Evolutionary conservation across 2,797 vertebrate species (phyloP), one percentile per base, ranked within the genome.

Genomic region (Benthosema pterotum): DNA sequence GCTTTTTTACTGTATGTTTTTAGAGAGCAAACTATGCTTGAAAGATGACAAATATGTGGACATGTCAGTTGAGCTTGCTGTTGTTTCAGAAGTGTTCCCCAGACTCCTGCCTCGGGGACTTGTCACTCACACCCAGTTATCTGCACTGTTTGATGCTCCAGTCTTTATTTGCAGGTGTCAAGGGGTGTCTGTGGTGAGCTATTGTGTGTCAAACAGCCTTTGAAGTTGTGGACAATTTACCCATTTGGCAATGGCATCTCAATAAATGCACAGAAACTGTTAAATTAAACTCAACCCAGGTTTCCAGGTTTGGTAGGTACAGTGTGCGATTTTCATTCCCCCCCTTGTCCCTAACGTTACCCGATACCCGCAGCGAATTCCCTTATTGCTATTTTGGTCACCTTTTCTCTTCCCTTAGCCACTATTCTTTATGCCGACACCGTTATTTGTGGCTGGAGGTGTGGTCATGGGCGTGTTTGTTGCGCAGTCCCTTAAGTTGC

Each of bases 21-120:
- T 5, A 25, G 3, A 25, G 28, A 32, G 6, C 28, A 32, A 32
- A 32, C 52, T 49, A 1, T 13, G 57, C 42, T 12, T n/a, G 18
- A 65, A 67, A 69, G 53, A 58, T 63, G 60, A 46, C 65, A 75
- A 54, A 71, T 49, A 72, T 77, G 63, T 66, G 69, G 65, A 78
- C 61, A 22, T 64, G 65, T 77, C 72, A 19, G 38, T 61, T 14
- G 62, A 61, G 58, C 49, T 9, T 38, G 13, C 11, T 11, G n/a
- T 63, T 62, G 11, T 66, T 62, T 70, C n/a, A 18, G 51, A 78
- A 49, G 46, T 69, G 58, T 70, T 70, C 77, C 74, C 58, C 56
- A 52, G 61, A 72, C 60, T 55, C 60, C 7, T 52, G 49, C 68
- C 72, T 3, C 17, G 25, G 70, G 72, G 74, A 73, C 42, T 59